Evolutionary conservation across 2,113 vertebrate species (phyloP).

Genomic region (Arvicanthis niloticus): DNA sequence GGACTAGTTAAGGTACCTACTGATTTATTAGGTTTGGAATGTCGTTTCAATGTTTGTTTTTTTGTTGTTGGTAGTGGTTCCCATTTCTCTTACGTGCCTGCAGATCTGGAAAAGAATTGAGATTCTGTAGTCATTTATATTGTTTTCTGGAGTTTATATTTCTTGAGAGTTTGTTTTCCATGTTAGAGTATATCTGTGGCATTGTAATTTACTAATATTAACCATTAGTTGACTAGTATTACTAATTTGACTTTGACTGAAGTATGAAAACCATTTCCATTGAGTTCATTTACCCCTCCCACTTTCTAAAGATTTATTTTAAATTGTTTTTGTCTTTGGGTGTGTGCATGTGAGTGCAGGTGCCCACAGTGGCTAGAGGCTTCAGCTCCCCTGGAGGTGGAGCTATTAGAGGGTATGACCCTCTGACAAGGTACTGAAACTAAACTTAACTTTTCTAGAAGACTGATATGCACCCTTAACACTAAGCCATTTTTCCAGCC

Average conservation of each 20-base stretch:
- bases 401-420: not conserved
- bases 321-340: not conserved
- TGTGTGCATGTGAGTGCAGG: not conserved
- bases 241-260: not conserved
- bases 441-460: not conserved
- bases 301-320: not conserved
- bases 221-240: not conserved
- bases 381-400: not conserved
- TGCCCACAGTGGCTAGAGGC: not conserved
- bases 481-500: not conserved
- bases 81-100: not conserved
- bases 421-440: not conserved
- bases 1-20: not conserved
- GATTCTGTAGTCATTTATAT: not conserved
- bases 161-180: not conserved
- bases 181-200: not conserved
- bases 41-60: not conserved
- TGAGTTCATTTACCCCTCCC: not conserved
- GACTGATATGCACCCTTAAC: not conserved
- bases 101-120: not conserved
- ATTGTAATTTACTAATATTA: not conserved
- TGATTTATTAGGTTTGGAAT: not conserved
- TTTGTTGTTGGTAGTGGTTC: not conserved
- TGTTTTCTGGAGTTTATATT: not conserved
- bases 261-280: not conserved